Percentiles rank a stretch among this genome's conserved stretches.
Conservation (phyloP, 2,888 invertebrate genomes). For the Tiliacea aurago region DNA sequence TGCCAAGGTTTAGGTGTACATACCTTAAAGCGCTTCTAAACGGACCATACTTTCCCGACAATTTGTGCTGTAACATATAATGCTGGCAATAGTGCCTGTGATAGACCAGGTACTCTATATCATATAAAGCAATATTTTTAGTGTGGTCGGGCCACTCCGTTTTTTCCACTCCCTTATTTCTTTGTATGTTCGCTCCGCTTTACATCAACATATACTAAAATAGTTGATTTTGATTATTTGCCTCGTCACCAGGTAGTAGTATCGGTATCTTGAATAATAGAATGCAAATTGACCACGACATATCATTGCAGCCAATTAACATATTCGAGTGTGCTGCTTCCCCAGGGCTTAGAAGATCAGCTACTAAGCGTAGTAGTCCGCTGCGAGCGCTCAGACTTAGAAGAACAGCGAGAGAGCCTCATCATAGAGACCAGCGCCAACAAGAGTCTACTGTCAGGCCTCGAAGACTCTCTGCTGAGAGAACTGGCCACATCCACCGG, state of each 20-base stretch:
- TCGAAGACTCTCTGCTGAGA: constrained; percentile 96
- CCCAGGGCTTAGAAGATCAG: constrained; percentile 96
- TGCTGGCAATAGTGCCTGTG: not conserved
- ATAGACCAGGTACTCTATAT: too few species aligned
- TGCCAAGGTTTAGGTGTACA: not conserved
- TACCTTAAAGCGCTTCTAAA: not conserved
- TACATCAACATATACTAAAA: not conserved
- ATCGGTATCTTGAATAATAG: not conserved
- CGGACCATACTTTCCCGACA: not conserved
- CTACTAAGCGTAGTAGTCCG: constrained; percentile 96
- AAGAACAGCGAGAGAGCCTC: constrained; percentile 95
- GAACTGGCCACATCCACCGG: constrained; percentile 96
- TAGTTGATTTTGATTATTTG: not conserved
- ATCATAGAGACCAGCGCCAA: constrained; percentile 96
- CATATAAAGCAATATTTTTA: too few species aligned
- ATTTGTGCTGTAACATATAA: not conserved
- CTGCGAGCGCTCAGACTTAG: constrained; percentile 96
- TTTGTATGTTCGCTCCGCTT: not conserved
- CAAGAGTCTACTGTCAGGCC: constrained; percentile 94
- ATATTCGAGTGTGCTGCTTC: not conserved
- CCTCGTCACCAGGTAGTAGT: not conserved
- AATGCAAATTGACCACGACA: not conserved
- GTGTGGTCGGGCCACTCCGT: not conserved
- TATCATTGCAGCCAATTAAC: not conserved
- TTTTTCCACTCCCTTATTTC: too few species aligned